Evolutionary conservation across 2,113 vertebrate genomes (phyloP).

Genomic region (Amia ocellicauda): DNA sequence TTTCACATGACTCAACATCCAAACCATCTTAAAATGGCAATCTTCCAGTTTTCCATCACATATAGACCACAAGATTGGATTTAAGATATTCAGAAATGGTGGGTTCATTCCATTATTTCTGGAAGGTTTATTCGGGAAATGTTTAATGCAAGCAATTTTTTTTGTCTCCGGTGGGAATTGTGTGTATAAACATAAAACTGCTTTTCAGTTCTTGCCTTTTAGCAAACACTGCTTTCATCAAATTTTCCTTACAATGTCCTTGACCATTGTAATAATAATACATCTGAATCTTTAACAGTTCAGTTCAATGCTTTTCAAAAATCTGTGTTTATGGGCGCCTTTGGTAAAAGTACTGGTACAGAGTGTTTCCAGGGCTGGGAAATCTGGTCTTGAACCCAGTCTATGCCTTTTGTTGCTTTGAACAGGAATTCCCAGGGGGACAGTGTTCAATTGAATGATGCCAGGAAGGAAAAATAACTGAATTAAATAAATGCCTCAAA

Average conservation of each 20-base stretch:
- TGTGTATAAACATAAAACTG: constrained; percentile 33
- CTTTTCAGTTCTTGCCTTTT: constrained; percentile 24
- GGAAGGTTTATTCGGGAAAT: constrained; percentile 29
- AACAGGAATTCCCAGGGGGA: too few species aligned
- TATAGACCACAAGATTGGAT: constrained; percentile 35
- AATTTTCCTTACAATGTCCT: constrained; percentile 6
- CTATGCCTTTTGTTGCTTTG: too few species aligned
- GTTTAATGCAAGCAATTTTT: constrained; percentile 35
- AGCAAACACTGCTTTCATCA: background rate
- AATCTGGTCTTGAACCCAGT: too few species aligned
- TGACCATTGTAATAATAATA: too few species aligned
- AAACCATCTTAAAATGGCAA: constrained; percentile 33
- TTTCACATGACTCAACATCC: constrained; percentile 19
- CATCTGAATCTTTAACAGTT: too few species aligned
- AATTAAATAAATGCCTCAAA: too few species aligned
- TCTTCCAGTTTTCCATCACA: constrained; percentile 33
- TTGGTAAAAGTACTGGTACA: too few species aligned
- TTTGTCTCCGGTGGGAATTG: constrained; percentile 23
- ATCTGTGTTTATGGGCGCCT: too few species aligned
- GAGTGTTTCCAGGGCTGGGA: too few species aligned
- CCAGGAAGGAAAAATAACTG: too few species aligned
- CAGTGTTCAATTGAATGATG: too few species aligned
- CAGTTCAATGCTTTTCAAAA: too few species aligned
- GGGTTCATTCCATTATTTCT: constrained; percentile 37
- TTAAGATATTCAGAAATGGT: constrained; percentile 39